Evolutionary conservation across 2,113 vertebrate genomes (phyloP), one percentile per base, ranked within the genome.

Genomic region (Glaucidium brasilianum): DNA sequence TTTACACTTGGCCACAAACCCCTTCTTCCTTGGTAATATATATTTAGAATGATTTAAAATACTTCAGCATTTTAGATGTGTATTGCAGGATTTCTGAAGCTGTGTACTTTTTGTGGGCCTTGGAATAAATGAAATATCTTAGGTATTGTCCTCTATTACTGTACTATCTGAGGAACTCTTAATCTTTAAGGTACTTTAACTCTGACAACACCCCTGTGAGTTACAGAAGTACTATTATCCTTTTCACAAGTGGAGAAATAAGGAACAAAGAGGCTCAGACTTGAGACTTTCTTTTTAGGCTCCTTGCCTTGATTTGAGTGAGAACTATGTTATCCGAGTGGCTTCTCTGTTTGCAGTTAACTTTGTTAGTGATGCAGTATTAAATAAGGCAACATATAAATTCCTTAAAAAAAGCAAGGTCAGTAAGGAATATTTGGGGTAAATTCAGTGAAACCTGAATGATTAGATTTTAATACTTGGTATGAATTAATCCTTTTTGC

Each of bases 21-120:
- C 29, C 69, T 85, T 27, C 39, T 58, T 77, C 60, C 85, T 64
- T 32, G 58, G 41, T 47, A 22, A 76, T 84, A 62, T 56, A 84
- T 64, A 87, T 94, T 93, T 90, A 39, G 63, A 77, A 56, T 84
- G 90, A 82, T 94, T 96, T 90, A 92, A 84, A 96, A 66, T 4
- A 17, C 58, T 90, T 87, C 3, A 71, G 59, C 49, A 41, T 93
- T 96, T 92, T 45, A 52, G 41, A 73, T 87, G 45, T 1, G 2
- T 41, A 85, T 50, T 64, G 84, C 55, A 73, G 90, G 79, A 25
- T 82, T 83, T 81, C 58, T 80, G 63, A 77, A 91, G 80, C 91
- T 47, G 8, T 52, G 69, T 7, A 5, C 15, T 78, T 91, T 67
- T 62, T 82, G 55, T 5, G 15, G 52, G 59, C 83, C 47, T 92